phyloP scores from a whole-genome alignment of 2,113 vertebrate genomes.

The Bombycilla garrulus region DNA sequence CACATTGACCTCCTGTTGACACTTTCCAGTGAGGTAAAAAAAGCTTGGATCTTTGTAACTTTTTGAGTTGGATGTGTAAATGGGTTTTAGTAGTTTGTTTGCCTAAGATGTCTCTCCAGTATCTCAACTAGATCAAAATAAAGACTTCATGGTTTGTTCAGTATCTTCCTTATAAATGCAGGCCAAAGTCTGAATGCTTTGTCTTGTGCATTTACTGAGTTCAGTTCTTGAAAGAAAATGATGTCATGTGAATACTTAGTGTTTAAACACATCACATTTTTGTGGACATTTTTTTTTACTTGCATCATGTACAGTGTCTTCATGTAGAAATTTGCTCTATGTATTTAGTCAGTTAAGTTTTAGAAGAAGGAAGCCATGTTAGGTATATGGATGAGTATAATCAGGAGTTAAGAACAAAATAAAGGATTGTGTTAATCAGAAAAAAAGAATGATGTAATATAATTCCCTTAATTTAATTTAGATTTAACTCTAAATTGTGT shows the following conservation, averaged over 20 bases:
- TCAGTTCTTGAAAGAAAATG: background rate
- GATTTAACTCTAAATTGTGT: background rate
- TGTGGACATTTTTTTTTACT: background rate
- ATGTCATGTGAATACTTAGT: background rate
- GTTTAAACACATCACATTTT: accelerated
- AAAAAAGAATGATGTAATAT: background rate
- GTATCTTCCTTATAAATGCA: background rate
- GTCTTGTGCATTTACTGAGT: background rate
- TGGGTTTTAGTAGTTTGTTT: background rate
- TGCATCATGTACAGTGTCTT: background rate
- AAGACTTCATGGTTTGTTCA: background rate
- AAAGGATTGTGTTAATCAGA: background rate
- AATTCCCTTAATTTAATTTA: background rate
- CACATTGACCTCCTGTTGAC: background rate
- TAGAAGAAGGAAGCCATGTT: background rate
- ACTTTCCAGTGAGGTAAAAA: background rate
- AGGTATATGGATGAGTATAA: background rate
- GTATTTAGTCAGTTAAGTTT: background rate
- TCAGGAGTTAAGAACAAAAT: background rate
- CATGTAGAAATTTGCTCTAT: background rate
- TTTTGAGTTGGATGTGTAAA: background rate
- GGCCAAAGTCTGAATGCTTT: background rate
- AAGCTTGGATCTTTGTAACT: background rate
- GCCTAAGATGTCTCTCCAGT: background rate
- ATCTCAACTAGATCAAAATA: background rate